Evolutionary conservation across 2,797 vertebrate genomes (phyloP), one percentile per base, ranked within the genome.

Genomic region (Echeneis naucrates): DNA sequence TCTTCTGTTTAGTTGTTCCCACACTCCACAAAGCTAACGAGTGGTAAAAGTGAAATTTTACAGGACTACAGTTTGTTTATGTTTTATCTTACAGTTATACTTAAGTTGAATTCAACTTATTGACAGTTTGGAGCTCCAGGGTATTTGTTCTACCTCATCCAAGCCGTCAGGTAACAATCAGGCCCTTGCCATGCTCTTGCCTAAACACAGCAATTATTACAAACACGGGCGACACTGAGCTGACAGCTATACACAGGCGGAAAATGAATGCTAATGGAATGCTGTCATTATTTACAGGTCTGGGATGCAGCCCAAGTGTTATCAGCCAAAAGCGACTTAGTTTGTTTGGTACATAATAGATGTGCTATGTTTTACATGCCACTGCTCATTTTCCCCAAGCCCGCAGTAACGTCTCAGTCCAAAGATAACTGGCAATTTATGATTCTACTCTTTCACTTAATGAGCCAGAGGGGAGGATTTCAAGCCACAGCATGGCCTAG

Each of bases 391-490:
- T 85, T 89, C 89, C 77, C 85, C 87, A 83, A 75, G 84, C 81
- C 79, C 75, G 45, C 79, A 72, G 81, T 82, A 88, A 90, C 72
- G 75, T 85, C 82, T 88, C 89, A 48, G 70, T 91, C 87, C 89
- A 92, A 94, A 90, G 90, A 94, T 90, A 93, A 93, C 89, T 87
- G 82, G 80, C 83, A 90, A 91, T 92, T 91, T 91, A 92, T 88
- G 87, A 89, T 87, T 90, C 88, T 83, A 86, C 78, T 83, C 86
- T 90, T 89, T 90, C 80, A 85, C 86, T 91, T 92, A 92, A 92
- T 91, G 87, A 88, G 86, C 81, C 55, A 17, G 82, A 75, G 75
- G 75, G 74, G 81, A 70, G 70, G 66, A 77, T 63, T 84, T 88
- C 67, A 85, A 89, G 85, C 75, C 69, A 63, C 82, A 84, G 81